Evolutionary conservation across 2,888 invertebrate species (phyloP), one percentile per base, ranked within the genome.

Genomic region (Augiades crinisus): DNA sequence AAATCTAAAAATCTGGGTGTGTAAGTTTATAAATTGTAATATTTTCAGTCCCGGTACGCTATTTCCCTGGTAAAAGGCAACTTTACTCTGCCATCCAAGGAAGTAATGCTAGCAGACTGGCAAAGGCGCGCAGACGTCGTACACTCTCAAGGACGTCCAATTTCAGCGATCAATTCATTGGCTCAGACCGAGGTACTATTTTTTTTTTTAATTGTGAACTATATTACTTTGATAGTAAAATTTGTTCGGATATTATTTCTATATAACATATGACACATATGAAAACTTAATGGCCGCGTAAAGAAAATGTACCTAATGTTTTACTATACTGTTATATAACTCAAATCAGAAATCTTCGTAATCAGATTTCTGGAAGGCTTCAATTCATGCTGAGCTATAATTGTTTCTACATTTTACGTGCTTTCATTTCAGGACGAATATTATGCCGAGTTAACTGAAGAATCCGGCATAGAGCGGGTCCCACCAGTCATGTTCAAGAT

Each of bases 401-500:
- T n/a, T n/a, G n/a, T n/a, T n/a, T n/a, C n/a, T n/a, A n/a, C n/a
- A n/a, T n/a, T n/a, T n/a, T n/a, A n/a, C n/a, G n/a, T n/a, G n/a
- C n/a, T 4, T 27, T n/a, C 21, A 46, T 75, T 74, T 8, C 70
- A 88, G 87, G 87, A 88, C 27, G 62, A 79, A 37, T 89, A 85
- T 58, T 88, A 87, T 61, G 82, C 67, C 0, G 74, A 65, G 0
- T 57, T 89, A 0, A 70, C 88, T 0, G 64, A 68, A 21, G 81
- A 89, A 54, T 80, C 88, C 0, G 87, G 88, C 0, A 88, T 85
- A 53, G 72, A 72, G 0, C 63, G 89, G 21, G 89, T 89, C 0
- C 85, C 86, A 0, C 85, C 86, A 0, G 89, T 88, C 0, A 71
- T 89, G 73, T 80, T 70, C 58, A 88, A 81, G 54, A 88, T 89